Conservation (phyloP, 2,888 invertebrate species). For the Eristalis intricaria region DNA sequence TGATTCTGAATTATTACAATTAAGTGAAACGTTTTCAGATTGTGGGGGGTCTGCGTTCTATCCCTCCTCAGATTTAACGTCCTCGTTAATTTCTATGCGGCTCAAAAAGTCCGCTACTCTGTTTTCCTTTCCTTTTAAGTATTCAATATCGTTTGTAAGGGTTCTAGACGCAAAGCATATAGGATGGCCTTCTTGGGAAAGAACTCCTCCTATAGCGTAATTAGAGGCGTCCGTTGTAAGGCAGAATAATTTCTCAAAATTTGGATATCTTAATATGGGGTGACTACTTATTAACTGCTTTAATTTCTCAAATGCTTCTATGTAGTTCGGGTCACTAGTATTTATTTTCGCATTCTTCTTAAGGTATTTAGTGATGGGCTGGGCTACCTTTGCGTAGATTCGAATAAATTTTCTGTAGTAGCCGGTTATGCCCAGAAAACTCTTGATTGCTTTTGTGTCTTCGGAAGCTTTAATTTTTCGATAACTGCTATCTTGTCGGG, state of each 20-base stretch:
- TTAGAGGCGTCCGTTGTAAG: conserved; percentile 16
- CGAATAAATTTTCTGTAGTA: neutral
- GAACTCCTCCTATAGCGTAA: conserved; percentile 3
- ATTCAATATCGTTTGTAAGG: neutral
- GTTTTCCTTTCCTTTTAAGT: neutral
- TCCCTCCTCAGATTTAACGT: conserved; percentile 5
- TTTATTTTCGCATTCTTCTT: conserved; percentile 31
- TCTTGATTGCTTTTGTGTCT: neutral
- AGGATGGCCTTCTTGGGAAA: neutral
- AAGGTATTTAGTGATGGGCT: conserved; percentile 32
- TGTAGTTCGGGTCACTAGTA: conserved; percentile 20
- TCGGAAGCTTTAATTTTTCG: neutral
- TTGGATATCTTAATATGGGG: no score
- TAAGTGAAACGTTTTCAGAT: neutral
- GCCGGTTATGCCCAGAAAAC: neutral
- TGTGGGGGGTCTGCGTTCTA: neutral
- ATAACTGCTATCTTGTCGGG: neutral
- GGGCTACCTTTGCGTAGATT: conserved; percentile 24
- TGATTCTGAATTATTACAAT: neutral
- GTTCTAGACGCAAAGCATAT: neutral
- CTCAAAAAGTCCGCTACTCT: neutral
- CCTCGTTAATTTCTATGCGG: neutral
- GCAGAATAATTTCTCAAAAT: conserved; percentile 11
- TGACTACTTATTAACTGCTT: conserved; percentile 10
- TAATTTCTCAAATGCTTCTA: conserved; percentile 34